Percentiles rank a stretch among this genome's conserved stretches.
Conservation (phyloP, 2,797 vertebrate species). For the Emydoidea blandingii region DNA sequence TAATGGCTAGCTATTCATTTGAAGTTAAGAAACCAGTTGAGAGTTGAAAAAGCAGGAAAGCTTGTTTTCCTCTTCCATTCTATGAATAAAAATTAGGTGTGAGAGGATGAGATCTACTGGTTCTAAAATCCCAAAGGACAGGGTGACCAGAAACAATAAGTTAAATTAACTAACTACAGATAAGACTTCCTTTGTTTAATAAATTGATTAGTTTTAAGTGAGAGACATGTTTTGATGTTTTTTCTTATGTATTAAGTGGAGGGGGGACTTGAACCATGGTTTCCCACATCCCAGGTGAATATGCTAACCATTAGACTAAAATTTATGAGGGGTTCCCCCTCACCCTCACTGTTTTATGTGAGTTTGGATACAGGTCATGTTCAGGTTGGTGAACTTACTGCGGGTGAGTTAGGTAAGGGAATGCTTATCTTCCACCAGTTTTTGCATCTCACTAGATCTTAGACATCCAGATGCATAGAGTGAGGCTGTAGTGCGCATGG, state of each 20-base stretch:
- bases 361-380: not conserved
- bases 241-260: not conserved
- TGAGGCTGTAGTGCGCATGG: no score
- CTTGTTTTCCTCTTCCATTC: no score
- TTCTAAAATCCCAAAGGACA: not conserved
- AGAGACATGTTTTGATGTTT: not conserved
- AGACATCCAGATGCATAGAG: no score
- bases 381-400: not conserved
- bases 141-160: not conserved
- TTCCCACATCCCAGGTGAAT: not conserved
- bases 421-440: not conserved
- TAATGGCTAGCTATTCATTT: no score
- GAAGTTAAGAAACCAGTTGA: no score
- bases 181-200: not conserved
- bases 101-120: no score
- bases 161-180: not conserved
- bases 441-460: no score
- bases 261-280: not conserved
- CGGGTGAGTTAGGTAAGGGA: not conserved
- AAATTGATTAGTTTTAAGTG: not conserved
- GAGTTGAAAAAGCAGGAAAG: no score
- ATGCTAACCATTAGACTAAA: not conserved
- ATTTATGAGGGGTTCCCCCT: not conserved
- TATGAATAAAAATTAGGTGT: no score
- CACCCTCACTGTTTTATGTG: not conserved